Percentiles rank a stretch among this genome's conserved stretches.
These are phyloP conservation scores for Aspidiotus destructor DNA, from an alignment of 2,888 invertebrate species.

Conservation along the genomic window DNA sequence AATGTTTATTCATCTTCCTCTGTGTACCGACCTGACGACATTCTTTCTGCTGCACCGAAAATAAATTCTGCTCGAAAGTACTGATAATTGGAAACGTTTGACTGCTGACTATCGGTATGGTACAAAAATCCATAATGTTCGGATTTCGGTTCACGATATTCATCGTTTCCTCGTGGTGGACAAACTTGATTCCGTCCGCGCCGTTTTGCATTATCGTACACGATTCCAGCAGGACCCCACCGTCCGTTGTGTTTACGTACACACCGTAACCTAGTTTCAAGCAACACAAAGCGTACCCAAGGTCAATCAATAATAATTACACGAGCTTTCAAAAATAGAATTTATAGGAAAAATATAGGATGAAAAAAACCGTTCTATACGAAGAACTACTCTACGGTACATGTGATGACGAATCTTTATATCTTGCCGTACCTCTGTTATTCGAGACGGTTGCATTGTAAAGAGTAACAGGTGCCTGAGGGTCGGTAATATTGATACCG, in stretches of 20 bases:
- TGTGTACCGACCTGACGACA: constrained; percentile 54
- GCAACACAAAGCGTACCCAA: too few species aligned
- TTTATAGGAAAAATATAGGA: too few species aligned
- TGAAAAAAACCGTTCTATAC: too few species aligned
- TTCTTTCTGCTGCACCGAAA: constrained; percentile 55
- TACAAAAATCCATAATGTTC: constrained; percentile 60
- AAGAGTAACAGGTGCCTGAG: constrained; percentile 55
- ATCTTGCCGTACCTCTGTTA: constrained; percentile 23
- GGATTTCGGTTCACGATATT: constrained; percentile 13
- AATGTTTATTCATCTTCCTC: too few species aligned
- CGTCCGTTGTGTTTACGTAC: constrained; percentile 80
- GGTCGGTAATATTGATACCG: constrained; percentile 79
- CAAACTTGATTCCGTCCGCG: constrained; percentile 81
- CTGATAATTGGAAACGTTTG: constrained; percentile 81
- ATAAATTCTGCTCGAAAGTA: constrained; percentile 68
- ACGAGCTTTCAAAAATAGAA: too few species aligned
- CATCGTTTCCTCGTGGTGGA: constrained; percentile 59
- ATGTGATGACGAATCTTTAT: background rate
- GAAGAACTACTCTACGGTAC: too few species aligned
- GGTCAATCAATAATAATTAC: too few species aligned
- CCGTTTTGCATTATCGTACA: constrained; percentile 74
- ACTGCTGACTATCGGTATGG: constrained; percentile 58
- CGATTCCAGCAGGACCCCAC: constrained; percentile 65
- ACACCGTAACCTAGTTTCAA: constrained; percentile 66
- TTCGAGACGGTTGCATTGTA: constrained; percentile 21